Conservation (phyloP, 2,888 invertebrate species). For the Drosophila ezoana region DNA sequence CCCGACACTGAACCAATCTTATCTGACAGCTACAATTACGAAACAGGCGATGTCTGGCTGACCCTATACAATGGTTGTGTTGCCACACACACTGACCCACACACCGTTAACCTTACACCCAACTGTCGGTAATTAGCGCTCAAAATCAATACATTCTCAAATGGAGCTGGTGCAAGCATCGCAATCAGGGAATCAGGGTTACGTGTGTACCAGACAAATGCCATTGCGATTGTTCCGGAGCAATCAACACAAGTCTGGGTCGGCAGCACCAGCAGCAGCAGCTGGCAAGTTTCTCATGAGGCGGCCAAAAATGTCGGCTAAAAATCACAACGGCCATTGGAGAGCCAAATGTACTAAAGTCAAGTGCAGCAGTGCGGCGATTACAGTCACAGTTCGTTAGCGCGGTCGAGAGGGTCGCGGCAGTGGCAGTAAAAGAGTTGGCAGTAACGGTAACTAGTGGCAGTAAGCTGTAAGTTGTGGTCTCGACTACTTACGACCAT, state of each 20-base stretch:
- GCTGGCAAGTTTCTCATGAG: slow-evolving; percentile 70
- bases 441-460: slow-evolving; percentile 13
- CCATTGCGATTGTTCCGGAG: slow-evolving; percentile 50
- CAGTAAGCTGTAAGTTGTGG: slow-evolving; percentile 45
- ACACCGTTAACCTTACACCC: background rate
- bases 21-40: slow-evolving; percentile 55
- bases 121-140: slow-evolving; percentile 58
- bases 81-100: background rate
- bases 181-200: slow-evolving; percentile 45
- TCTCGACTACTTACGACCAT: slow-evolving; percentile 9
- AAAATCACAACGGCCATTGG: slow-evolving; percentile 29
- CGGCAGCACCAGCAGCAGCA: slow-evolving; percentile 23
- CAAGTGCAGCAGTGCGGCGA: slow-evolving; percentile 57
- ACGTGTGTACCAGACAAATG: slow-evolving; percentile 47
- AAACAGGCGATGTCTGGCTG: slow-evolving; percentile 21
- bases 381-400: slow-evolving; percentile 69
- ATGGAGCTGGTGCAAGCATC: slow-evolving; percentile 33
- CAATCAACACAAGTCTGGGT: slow-evolving; percentile 55
- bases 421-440: slow-evolving; percentile 10
- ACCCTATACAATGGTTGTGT: background rate
- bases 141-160: slow-evolving; percentile 65
- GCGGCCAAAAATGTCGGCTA: slow-evolving; percentile 23
- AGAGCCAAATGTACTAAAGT: slow-evolving; percentile 56
- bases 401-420: slow-evolving; percentile 17
- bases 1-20: slow-evolving; percentile 25